Evolutionary conservation across 2,797 vertebrate genomes (phyloP).

Genomic region (Onychomys torridus): DNA sequence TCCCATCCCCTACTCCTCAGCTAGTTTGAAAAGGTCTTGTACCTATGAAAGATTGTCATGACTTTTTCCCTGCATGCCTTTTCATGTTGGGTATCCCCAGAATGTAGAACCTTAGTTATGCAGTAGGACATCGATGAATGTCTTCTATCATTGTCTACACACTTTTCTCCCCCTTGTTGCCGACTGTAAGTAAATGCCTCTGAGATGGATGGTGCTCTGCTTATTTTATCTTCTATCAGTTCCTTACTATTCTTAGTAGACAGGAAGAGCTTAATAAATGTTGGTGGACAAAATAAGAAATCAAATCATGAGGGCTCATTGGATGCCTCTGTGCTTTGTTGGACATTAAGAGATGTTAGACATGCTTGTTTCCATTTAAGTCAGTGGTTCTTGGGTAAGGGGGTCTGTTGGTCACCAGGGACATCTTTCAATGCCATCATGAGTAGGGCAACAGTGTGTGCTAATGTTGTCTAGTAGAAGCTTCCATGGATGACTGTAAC

Average conservation of each 20-base stretch:
- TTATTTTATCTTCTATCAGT: constrained; percentile 6
- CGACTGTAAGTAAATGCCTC: neutral
- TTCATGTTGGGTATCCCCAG: neutral
- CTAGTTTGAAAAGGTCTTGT: neutral
- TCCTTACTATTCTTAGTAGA: neutral
- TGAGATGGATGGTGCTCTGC: neutral
- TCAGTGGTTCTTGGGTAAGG: neutral
- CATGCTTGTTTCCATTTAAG: neutral
- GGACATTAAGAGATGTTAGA: neutral
- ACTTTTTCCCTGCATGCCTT: neutral
- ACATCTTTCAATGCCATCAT: neutral
- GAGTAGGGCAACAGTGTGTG: neutral
- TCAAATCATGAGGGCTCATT: neutral
- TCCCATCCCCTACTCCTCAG: neutral
- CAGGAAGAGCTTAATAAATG: neutral
- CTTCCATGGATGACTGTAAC: neutral
- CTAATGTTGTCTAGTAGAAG: neutral
- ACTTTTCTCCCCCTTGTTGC: neutral
- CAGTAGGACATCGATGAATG: neutral
- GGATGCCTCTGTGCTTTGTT: neutral
- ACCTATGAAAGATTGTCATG: neutral
- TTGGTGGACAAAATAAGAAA: neutral
- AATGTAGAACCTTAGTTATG: neutral
- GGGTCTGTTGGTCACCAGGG: neutral
- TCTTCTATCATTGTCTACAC: neutral